A percentile compares a stretch with the other conserved stretches of the same genome.
These are phyloP conservation scores for Drosophila incognita DNA, from an alignment of 2,888 invertebrate genomes.

Conservation along the genomic window DNA sequence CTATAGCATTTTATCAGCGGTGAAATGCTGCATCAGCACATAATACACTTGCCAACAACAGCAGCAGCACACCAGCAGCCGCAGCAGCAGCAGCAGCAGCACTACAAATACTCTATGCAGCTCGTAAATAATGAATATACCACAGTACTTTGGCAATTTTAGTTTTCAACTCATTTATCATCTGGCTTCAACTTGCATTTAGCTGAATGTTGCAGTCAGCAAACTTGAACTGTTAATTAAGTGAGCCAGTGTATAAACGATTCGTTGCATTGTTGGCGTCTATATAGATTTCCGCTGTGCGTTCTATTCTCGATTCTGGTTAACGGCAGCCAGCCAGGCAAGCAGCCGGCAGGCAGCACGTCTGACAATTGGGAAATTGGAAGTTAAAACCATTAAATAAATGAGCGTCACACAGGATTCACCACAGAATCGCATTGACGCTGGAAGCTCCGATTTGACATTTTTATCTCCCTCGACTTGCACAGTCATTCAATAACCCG, in stretches of 20 bases:
- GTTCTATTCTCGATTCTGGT: conserved; percentile 32
- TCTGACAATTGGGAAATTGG: conserved; percentile 82
- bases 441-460: conserved; percentile 29
- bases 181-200: conserved; percentile 4
- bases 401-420: conserved; percentile 76
- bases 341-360: conserved; percentile 51
- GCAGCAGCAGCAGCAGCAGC: conserved; percentile 13
- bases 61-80: conserved; percentile 8
- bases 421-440: conserved; percentile 73
- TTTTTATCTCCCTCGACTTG: conserved; percentile 79
- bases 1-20: conserved; percentile 55
- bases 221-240: conserved; percentile 38
- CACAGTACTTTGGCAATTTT: conserved; percentile 4
- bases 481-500: conserved; percentile 75
- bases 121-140: conserved; percentile 7
- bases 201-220: conserved; percentile 3
- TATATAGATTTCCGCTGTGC: conserved; percentile 19
- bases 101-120: conserved; percentile 25
- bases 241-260: conserved; percentile 37
- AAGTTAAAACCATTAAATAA: conserved; percentile 82
- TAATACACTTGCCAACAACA: conserved; percentile 48
- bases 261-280: conserved; percentile 15
- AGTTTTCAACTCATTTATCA: conserved; percentile 18
- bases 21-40: conserved; percentile 71
- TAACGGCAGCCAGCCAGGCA: conserved; percentile 40